Base-by-base conservation (phyloP, 1,140 invertebrate genomes). In the Lerema accius region DNA sequence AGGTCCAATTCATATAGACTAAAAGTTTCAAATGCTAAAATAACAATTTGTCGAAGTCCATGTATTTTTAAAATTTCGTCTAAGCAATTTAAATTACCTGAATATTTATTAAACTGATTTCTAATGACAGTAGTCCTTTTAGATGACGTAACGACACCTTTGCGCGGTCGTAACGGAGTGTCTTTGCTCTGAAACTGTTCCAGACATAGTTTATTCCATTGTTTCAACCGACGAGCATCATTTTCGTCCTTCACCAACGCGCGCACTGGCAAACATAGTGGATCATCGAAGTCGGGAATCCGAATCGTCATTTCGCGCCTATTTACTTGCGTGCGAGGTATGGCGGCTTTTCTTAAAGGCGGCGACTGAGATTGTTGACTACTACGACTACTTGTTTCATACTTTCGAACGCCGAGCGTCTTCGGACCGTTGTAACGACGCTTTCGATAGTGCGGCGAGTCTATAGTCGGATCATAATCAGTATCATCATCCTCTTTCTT, bases 201-300 rank as follows among this genome's bases (percentile, higher is more conserved):
- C 26, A 88, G 50, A 39, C 86, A 90, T 4, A 83, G 56, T 66
- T 86, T 81, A 40, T 90, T 90, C 87, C 87, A 90, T 39, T 70
- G 77, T 39, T 56, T 75, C 4, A 90, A 49, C 40, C 76, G 82
- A 1, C 66, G 76, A 0, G 39, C 9, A 14, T 84, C 79, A 59
- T 13, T 65, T 0, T 70, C 68, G 17, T 82, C 74, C 15, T 72
- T 73, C 2, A 67, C 67, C 7, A 86, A 39, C 1, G 81, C 77
- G 37, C 78, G 76, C 0, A 88, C 87, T 0, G 85, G 87, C 43
- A 90, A 58, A 56, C 87, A 90, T 26, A 88, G 39, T 0, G 87
- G 87, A 60, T 90, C 87, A 10, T 84, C 82, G 48, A 81, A 88
- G 62, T 90, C 84, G 0, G 86, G 86, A 13, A 90, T 80, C 11